Evolutionary conservation across 2,797 vertebrate genomes (phyloP), one percentile per base, ranked within the genome.

Genomic region (Astyanax mexicanus): DNA sequence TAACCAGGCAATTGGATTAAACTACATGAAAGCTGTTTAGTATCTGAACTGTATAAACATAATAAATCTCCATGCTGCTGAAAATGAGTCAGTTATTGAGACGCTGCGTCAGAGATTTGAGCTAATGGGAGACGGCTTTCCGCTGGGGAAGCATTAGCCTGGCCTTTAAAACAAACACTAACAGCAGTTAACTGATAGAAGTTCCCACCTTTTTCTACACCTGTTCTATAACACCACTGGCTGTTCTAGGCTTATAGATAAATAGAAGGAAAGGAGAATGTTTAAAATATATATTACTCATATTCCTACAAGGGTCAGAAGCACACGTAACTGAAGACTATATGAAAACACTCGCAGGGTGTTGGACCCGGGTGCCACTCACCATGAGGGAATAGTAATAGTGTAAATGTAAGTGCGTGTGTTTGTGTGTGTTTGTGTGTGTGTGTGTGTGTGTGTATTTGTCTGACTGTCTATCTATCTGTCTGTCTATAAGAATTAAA

Each of bases 211-310:
- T 21, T 27, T 44, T 42, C 29, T 44, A 25, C 55, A 77, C 54
- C 70, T 62, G 47, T 77, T 68, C 66, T 65, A 77, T 40, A 62
- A 52, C 55, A 57, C 65, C 19, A 72, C 62, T 32, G 58, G 23
- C 44, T 42, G 52, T n/a, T 57, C n/a, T n/a, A n/a, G n/a, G n/a
- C n/a, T n/a, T n/a, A n/a, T n/a, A n/a, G n/a, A n/a, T n/a, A n/a
- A n/a, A n/a, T n/a, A n/a, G n/a, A n/a, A n/a, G n/a, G n/a, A 11
- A 62, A 61, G 49, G 1, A 23, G 38, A 70, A n/a, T n/a, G n/a
- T n/a, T n/a, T n/a, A n/a, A n/a, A n/a, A n/a, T 71, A 69, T 74
- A 68, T 75, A 60, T 47, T 38, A 49, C 73, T 58, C 42, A 58
- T 58, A 47, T 47, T 27, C 27, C 35, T 66, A 61, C 69, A 49